Evolutionary conservation across 1,140 invertebrate genomes (phyloP), one percentile per base, ranked within the genome.

Genomic region (Solenopsis invicta): DNA sequence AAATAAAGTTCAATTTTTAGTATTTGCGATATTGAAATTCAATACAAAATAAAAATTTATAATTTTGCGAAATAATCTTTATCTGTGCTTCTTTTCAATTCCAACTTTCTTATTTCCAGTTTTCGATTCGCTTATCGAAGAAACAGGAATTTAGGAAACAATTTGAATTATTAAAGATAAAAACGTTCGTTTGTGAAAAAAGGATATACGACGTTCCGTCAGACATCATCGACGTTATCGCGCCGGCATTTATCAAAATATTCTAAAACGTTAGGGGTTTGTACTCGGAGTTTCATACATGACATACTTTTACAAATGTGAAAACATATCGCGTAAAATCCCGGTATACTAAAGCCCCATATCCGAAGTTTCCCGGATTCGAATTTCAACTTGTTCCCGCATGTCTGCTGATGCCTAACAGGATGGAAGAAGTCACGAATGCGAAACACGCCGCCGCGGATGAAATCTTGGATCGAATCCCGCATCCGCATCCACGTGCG

Each of bases 351-450:
- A 82, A 74, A 82, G 67, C 56, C 85, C 66, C 88, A 84, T 89
- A 89, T 84, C 56, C 85, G 66, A 90, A 90, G 85, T 89, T 90
- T 54, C 34, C 84, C 59, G 54, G 75, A 54, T 87, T 89, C 18
- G 72, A 59, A 85, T 85, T 64, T 78, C 82, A 67, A 84, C 86
- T 90, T 62, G 81, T 85, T 90, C 85, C 88, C 88, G 88, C 77
- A 48, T 75, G 59, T 84, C 78, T 34, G 37, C 66, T 85, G 48
- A 78, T 75, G 59, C 50, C 50, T 10, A 41, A 61, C 34, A 77
- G 85, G 64, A 89, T 76, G 84, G 88, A 87, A 87, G 72, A 90
- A 89, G 88, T 77, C 72, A 84, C 88, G 77, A 78, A 86, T 86
- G 78, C 72, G 85, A 84, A 82, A 90, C 88, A 84, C 62, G 76